phyloP scores from a whole-genome alignment of 2,113 vertebrate species.

The Eulemur rufifrons region DNA sequence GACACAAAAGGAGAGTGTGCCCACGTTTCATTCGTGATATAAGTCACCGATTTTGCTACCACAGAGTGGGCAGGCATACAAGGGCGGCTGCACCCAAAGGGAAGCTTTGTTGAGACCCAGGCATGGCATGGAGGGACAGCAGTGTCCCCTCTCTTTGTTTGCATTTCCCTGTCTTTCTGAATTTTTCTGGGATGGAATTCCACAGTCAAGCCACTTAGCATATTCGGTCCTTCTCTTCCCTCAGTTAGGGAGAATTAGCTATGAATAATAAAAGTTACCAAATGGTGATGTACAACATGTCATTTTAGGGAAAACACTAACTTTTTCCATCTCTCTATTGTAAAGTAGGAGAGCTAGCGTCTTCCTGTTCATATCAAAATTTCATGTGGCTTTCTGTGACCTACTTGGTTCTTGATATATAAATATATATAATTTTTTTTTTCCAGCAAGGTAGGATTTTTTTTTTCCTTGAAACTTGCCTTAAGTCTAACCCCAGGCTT shows the following conservation, averaged over 20 bases:
- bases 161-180: not conserved
- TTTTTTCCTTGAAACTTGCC: constrained; percentile 64
- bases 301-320: not conserved
- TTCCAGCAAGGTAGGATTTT: constrained; percentile 15
- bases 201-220: not conserved
- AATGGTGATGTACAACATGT: not conserved
- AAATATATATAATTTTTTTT: not conserved
- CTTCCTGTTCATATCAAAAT: constrained; percentile 25
- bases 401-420: constrained; percentile 53
- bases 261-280: not conserved
- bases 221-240: not conserved
- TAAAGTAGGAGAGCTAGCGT: not conserved
- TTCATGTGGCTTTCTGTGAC: constrained; percentile 47
- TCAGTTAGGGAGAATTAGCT: not conserved
- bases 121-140: accelerated
- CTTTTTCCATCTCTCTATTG: not conserved
- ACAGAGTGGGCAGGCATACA: not conserved
- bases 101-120: not conserved
- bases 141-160: not conserved
- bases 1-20: not conserved
- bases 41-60: no score
- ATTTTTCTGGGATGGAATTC: not conserved
- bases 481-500: constrained; percentile 70
- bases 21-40: not conserved
- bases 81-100: not conserved